phyloP scores from a whole-genome alignment of 1,140 invertebrate genomes.

The Brachionus asplanchnoidis region DNA sequence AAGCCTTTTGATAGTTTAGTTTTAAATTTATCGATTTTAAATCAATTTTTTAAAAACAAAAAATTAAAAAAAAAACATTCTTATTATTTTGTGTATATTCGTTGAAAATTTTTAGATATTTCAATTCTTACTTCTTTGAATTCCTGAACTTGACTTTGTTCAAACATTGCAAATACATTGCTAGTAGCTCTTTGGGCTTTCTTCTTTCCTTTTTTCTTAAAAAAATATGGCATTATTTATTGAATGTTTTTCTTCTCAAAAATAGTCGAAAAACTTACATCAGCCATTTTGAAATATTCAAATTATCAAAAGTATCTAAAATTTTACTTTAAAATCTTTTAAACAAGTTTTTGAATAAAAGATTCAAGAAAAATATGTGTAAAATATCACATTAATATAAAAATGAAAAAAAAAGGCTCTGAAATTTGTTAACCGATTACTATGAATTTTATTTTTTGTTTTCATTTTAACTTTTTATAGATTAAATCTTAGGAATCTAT shows the following conservation, averaged over 20 bases:
- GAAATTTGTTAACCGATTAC: not conserved
- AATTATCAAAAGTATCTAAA: not conserved
- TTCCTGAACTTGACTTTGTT: constrained; percentile 61
- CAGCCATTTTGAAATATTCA: not conserved
- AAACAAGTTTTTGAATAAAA: not conserved
- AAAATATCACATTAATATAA: not conserved
- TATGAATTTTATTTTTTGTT: not conserved
- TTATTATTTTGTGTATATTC: not conserved
- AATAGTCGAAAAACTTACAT: not conserved
- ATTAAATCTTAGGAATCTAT: not conserved
- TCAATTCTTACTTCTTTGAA: constrained; percentile 75
- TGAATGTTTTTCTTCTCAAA: not conserved
- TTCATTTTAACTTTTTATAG: not conserved
- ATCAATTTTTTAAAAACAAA: too few species aligned
- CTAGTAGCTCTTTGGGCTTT: constrained; percentile 52
- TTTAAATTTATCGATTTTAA: not conserved
- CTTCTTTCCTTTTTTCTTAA: constrained; percentile 42
- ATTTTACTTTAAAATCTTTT: not conserved
- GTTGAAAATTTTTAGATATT: not conserved
- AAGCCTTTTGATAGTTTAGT: constrained; percentile 22
- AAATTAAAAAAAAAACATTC: too few species aligned
- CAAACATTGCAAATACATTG: constrained; percentile 54
- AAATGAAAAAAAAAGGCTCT: not conserved
- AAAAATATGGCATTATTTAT: not conserved
- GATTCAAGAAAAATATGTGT: not conserved